Evolutionary conservation across 2,888 invertebrate genomes (phyloP).

Genomic region (Abscondita cerata): DNA sequence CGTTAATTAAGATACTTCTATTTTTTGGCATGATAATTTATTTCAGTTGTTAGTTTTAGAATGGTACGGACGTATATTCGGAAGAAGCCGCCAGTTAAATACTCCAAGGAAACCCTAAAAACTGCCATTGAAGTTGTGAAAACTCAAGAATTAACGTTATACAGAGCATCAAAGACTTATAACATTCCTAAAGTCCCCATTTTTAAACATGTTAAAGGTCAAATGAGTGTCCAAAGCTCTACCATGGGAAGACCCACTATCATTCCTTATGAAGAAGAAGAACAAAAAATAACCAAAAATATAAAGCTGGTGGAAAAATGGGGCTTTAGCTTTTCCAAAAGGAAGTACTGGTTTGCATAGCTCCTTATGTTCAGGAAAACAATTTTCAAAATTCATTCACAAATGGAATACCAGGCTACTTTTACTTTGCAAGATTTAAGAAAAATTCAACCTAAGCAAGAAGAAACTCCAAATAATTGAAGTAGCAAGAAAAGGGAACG

Average conservation of each 20-base stretch:
- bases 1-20: too few species aligned
- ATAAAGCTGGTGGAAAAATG: constrained; percentile 44
- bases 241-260: constrained; percentile 39
- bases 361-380: constrained; percentile 40
- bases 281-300: constrained; percentile 36
- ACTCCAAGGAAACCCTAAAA: too few species aligned
- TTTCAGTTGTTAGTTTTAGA: too few species aligned
- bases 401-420: constrained; percentile 41
- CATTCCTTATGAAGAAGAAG: constrained; percentile 41
- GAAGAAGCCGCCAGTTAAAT: too few species aligned
- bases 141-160: too few species aligned
- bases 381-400: constrained; percentile 30
- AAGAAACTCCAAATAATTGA: constrained; percentile 47
- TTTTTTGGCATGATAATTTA: too few species aligned
- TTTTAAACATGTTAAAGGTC: constrained; percentile 30
- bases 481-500: constrained; percentile 36
- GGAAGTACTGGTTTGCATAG: constrained; percentile 31
- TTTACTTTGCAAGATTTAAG: constrained; percentile 39
- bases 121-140: too few species aligned
- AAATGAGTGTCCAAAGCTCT: constrained; percentile 32
- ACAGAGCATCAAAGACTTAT: too few species aligned
- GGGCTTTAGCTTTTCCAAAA: constrained; percentile 45
- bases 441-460: background rate
- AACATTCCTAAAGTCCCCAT: constrained; percentile 17
- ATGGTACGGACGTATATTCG: too few species aligned